A percentile compares a stretch with the other conserved stretches of the same genome.
Conservation (phyloP, 2,888 invertebrate species). For the Eupithecia exiguata region DNA sequence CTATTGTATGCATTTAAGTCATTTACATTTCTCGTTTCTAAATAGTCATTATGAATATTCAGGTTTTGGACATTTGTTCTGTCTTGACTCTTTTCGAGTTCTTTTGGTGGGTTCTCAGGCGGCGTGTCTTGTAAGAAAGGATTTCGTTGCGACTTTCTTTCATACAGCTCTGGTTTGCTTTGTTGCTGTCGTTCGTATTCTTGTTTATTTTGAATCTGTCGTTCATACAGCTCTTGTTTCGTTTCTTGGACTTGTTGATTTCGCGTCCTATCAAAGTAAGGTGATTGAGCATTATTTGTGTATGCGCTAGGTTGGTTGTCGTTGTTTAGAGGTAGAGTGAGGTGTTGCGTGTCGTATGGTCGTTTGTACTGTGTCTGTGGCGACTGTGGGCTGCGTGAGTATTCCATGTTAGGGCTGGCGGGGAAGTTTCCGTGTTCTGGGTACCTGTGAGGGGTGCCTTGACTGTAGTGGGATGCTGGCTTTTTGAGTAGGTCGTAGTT, state of each 20-base stretch:
- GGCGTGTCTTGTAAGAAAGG: constrained; percentile 72
- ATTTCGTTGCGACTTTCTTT: constrained; percentile 68
- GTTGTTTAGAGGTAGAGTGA: constrained; percentile 77
- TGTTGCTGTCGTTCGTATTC: constrained; percentile 65
- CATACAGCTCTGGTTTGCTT: constrained; percentile 66
- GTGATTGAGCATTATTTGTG: constrained; percentile 78
- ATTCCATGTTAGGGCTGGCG: constrained; percentile 75
- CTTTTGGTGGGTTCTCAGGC: constrained; percentile 56
- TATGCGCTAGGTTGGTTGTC: constrained; percentile 75
- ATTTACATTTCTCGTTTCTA: constrained; percentile 58
- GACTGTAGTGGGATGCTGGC: constrained; percentile 80
- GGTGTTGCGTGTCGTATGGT: constrained; percentile 76
- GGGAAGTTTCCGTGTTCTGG: constrained; percentile 72
- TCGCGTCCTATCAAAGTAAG: constrained; percentile 79
- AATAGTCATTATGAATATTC: constrained; percentile 57
- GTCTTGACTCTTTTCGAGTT: constrained; percentile 46
- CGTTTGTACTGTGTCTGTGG: constrained; percentile 72
- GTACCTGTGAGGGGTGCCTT: constrained; percentile 74
- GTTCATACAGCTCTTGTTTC: constrained; percentile 68
- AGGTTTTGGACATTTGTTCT: constrained; percentile 49
- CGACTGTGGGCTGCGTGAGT: constrained; percentile 79
- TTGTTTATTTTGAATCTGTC: constrained; percentile 47
- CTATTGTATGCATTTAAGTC: constrained; percentile 62
- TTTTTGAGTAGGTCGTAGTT: constrained; percentile 82
- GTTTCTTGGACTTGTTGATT: constrained; percentile 62